Percentiles rank a stretch among this genome's conserved stretches.
Evolutionary conservation across 37 sponge, comb jelly and placozoan species (phyloP).

Genomic region (Beroe forskalii): DNA sequence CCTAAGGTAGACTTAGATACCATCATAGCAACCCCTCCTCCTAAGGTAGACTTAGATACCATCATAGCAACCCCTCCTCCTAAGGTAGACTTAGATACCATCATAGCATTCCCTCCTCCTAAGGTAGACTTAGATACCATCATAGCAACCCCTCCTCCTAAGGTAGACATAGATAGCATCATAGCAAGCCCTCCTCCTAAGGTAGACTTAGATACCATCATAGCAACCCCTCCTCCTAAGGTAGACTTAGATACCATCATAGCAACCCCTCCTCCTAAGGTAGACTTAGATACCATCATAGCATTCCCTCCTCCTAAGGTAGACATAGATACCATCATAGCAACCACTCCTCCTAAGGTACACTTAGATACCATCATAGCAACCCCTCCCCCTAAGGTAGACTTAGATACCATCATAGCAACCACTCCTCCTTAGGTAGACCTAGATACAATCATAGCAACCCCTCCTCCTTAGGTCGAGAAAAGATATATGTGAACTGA

Average conservation of each 20-base stretch:
- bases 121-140: slow-evolving; percentile 21
- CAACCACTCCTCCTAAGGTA: slow-evolving; percentile 19
- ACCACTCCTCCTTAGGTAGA: slow-evolving; percentile 12
- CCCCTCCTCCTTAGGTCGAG: slow-evolving; percentile 6
- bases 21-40: slow-evolving; percentile 6
- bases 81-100: slow-evolving; percentile 21
- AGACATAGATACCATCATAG: neutral
- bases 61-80: slow-evolving; percentile 24
- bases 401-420: neutral
- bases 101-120: neutral
- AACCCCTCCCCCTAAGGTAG: slow-evolving; percentile 21
- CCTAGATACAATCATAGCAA: neutral
- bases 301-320: slow-evolving; percentile 10
- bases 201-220: slow-evolving; percentile 11
- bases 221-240: slow-evolving; percentile 7
- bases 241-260: slow-evolving; percentile 18
- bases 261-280: slow-evolving; percentile 7
- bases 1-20: slow-evolving; percentile 61
- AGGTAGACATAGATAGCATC: slow-evolving; percentile 10
- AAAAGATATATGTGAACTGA: no score
- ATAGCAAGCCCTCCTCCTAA: neutral
- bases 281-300: slow-evolving; percentile 9
- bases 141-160: neutral
- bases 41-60: slow-evolving; percentile 55
- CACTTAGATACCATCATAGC: neutral